Evolutionary conservation across 2,797 vertebrate species (phyloP), one percentile per base, ranked within the genome.

Genomic region (Mormyrus proboscirostris): DNA sequence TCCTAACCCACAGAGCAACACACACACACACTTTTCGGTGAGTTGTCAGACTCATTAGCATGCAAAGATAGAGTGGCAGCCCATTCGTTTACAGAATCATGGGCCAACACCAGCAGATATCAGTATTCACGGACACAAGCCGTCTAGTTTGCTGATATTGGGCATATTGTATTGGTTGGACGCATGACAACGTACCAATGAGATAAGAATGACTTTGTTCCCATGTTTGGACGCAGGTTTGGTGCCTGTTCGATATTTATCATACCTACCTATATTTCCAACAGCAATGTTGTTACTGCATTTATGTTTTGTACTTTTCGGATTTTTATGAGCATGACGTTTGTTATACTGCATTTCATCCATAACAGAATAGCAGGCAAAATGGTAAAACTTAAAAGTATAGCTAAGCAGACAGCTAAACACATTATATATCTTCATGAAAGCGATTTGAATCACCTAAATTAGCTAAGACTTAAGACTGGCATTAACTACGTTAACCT

Each of bases 371-470:
- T 69, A 51, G 90, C 25, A 90, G 83, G 88, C 73, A 69, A 49
- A 84, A 57, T 90, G 91, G 89, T 91, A 90, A 91, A 89, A 83
- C 87, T 29, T 89, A 87, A 90, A 88, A 88, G 89, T 89, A 91
- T 14, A 38, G 16, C 62, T 76, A 89, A 19, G 33, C 53, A 65
- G 44, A 83, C 22, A 85, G 41, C 84, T 69, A 22, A 50, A 22
- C 29, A 85, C 47, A 44, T 57, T 50, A 85, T 47, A 89, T 85
- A 49, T 62, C 55, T 69, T 16, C 16, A 22, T 62, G 2, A 89
- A 87, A 41, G 53, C 0, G 33, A 5, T 50, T 49, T 50, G 44
- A 85, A 85, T 25, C 7, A 47, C 4, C 19, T 85, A 62, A 85
- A 85, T 25, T 8, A 4, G 73, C 7, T 53, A 47, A 88, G 4